Evolutionary conservation across 2,888 invertebrate genomes (phyloP), one percentile per base, ranked within the genome.

Genomic region (Platycnemis pennipes): DNA sequence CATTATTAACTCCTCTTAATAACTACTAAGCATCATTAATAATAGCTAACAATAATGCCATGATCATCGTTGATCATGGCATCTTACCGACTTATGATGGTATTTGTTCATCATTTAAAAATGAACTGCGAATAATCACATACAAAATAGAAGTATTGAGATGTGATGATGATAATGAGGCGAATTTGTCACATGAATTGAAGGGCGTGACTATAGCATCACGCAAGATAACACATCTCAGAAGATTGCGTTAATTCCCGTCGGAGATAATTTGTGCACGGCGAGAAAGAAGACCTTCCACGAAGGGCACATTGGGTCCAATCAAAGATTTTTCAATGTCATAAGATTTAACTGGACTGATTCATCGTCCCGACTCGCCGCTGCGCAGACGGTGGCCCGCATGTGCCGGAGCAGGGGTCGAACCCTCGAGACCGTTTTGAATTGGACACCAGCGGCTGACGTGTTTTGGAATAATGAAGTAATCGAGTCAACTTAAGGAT

Each of bases 251-350:
- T 77, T 77, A 77, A 77, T 77, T 77, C 77, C 77, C 77, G 11
- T 37, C 37, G 77, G 77, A 77, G 77, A 77, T 77, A 77, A 77
- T 77, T 37, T 77, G 37, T 5, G 77, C 37, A 5, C 31, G 37
- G 37, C 31, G 77, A 77, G 37, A 31, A 22, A 37, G 37, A 63
- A 63, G 63, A 77, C 77, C 77, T 77, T 77, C 69, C 37, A 13
- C 77, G 31, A 77, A 77, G 77, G 77, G 77, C 77, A 77, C 77
- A 77, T 77, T 77, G 77, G 77, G 77, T 77, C 77, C 77, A 77
- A 77, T 77, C 77, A 26, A 77, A 77, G 77, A 77, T 37, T 77
- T 77, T 77, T 77, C 77, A 77, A 77, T 77, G 77, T 77, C 77
- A 77, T 77, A 77, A 77, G 77, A 37, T 77, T 77, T 77, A 77